A percentile compares a stretch with the other conserved stretches of the same genome.
These are phyloP conservation scores for human DNA, from an alignment of 2,113 vertebrate species.

Conservation along the genomic window GRCh38 chr5:111957501-111958000, in stretches of 20 bases:
- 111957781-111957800: background rate
- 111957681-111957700: background rate
- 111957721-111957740: background rate
- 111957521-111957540: background rate
- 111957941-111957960: background rate
- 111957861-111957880: background rate
- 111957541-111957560: background rate
- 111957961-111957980: background rate
- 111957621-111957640: background rate
- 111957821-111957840: background rate
- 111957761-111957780: background rate
- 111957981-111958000: background rate
- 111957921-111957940: background rate
- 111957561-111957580: background rate
- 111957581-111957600: background rate
- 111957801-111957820: background rate
- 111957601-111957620: background rate
- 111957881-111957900: background rate
- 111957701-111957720: background rate
- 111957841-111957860: background rate
- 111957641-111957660: background rate
- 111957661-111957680: background rate
- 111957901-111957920: background rate
- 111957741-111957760: background rate
- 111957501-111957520: background rate